Evolutionary conservation across 2,888 invertebrate genomes (phyloP).

Genomic region (Ypsolopha sequella): DNA sequence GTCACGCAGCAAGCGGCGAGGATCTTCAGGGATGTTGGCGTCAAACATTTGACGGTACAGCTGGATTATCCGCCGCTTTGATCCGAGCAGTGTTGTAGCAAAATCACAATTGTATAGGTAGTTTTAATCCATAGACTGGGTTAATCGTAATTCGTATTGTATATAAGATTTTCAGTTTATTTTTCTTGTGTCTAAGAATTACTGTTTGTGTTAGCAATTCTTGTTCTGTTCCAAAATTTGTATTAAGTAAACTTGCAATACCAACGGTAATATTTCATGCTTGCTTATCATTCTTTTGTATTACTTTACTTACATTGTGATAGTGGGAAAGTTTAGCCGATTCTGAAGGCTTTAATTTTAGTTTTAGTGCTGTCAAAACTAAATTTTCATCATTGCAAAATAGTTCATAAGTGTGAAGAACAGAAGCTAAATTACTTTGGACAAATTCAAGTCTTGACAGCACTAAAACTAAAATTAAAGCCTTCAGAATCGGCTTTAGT

Average conservation of each 20-base stretch:
- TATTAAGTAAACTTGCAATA: no score
- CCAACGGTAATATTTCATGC: not conserved
- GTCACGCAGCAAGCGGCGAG: constrained; percentile 93
- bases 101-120: constrained; percentile 30
- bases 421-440: no score
- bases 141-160: not conserved
- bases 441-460: no score
- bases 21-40: constrained; percentile 94
- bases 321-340: not conserved
- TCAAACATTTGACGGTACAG: constrained; percentile 93
- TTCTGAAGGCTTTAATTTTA: no score
- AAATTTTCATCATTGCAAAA: no score
- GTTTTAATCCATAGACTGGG: constrained; percentile 4
- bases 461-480: no score
- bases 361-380: no score
- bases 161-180: not conserved
- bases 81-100: constrained; percentile 20
- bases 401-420: no score
- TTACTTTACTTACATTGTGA: not conserved
- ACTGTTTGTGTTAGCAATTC: not conserved
- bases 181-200: not conserved
- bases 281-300: not conserved
- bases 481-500: no score
- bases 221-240: no score
- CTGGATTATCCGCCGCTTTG: constrained; percentile 86